Evolutionary conservation across 2,113 vertebrate genomes (phyloP), one percentile per base, ranked within the genome.

Genomic region (Alligator sinensis): DNA sequence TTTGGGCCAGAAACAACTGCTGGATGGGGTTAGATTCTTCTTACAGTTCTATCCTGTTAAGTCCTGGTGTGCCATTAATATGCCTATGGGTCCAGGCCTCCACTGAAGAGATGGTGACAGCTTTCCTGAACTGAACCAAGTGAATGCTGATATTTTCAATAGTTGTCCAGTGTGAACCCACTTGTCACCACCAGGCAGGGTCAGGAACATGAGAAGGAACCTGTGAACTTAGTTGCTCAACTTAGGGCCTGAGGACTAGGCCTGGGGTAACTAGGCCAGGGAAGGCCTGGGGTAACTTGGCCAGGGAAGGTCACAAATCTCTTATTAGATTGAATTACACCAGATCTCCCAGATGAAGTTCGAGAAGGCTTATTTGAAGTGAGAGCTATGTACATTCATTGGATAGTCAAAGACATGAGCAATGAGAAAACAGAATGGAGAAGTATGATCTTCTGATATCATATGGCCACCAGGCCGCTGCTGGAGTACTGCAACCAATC

Each of bases 201-300:
- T 21, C 18, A 92, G 47, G 18, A 90, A 77, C 1, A 17, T 9
- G 38, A n/a, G 0, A 2, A 21, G 62, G 10, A 75, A 82, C 58
- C 79, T 77, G 8, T 78, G 62, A 90, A 61, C 7, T 77, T 82
- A 27, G 25, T 47, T 63, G 11, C 11, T 14, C 3, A 3, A 84
- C 17, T 30, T 9, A 86, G 28, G 84, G 84, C 12, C 6, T 5
- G 80, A 13, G 30, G 17, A 77, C 80, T 68, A 7, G 66, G 66
- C n/a, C n/a, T 68, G 30, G 64, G 3, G 17, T 68, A n/a, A 68
- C n/a, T 9, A 74, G 4, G 58, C 68, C 34, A 63, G 2, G 81
- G 80, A 6, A 3, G 0, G 2, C 5, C 78, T 5, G 2, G 34
- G 34, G 34, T 34, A 34, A 34, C 34, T 47, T 2, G 11, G 1